Evolutionary conservation across 2,113 vertebrate genomes (phyloP), one percentile per base, ranked within the genome.

Genomic region (Carlito syrichta): DNA sequence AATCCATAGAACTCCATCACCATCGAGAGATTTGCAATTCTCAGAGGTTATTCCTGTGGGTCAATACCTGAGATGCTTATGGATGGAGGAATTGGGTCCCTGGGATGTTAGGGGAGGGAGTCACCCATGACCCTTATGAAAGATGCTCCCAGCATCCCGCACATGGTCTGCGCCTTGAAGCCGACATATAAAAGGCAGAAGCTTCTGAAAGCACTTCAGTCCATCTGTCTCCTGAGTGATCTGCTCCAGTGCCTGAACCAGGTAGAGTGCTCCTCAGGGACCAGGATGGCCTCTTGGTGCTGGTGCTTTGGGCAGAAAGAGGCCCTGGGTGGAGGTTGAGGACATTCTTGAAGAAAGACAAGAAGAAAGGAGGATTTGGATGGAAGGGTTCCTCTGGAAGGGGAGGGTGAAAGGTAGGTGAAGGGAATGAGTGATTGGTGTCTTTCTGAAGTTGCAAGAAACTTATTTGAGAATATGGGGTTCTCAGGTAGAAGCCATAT

Each of bases 171-270:
- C 13, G 48, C 20, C 54, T 58, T 52, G 79, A n/a, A 77, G 63
- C 2, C 17, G 81, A 40, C 13, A 9, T 96, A 96, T 98, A 97
- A 96, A 97, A 97, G 95, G 94, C 3, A 2, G 77, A 25, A 5
- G 25, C 25, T 45, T 69, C 88, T 35, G 2, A 48, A 0, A 63
- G 74, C 62, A 48, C 50, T 45, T 89, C 94, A 96, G 77, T 94
- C 77, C 10, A 62, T 38, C 32, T 89, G 43, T 43, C 38, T 89
- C 66, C 78, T 50, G 43, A 12, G 68, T 63, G 52, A 93, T 43
- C 82, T 68, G 25, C 81, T 93, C 85, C 52, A 25, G 88, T 23
- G 19, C 32, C 68, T 93, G 63, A 94, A 52, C 25, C 89, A 97
- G 94, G 95, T 97, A 89, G 50, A 76, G 43, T 4, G 5, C 12